Evolutionary conservation across 2,888 invertebrate genomes (phyloP), one percentile per base, ranked within the genome.

Genomic region (Chorisops tibialis): DNA sequence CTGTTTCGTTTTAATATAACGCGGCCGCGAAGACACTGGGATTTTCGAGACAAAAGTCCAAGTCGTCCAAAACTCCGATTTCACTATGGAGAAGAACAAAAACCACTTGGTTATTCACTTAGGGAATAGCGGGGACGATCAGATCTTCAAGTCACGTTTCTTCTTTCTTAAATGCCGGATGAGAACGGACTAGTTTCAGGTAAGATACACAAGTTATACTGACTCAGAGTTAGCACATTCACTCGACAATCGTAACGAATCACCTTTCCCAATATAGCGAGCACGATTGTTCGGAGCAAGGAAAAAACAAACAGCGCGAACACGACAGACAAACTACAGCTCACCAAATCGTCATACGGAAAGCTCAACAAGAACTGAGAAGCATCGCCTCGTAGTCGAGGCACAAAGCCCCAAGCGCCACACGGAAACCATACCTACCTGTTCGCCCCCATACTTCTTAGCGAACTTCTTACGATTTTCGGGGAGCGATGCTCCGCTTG

Each of bases 401-500:
- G 30, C 24, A 4, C 24, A n/a, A n/a, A 50, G 50, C 30, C 37
- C 30, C 50, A 35, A 30, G 37, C 4, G 11, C 18, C 9, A 22
- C 19, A 12, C 12, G 12, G 11, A 6, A 41, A 22, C 41, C 39
- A 39, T 48, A n/a, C n/a, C n/a, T n/a, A n/a, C n/a, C 54, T 41
- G 54, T 41, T 45, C 56, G 24, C 43, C 56, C 56, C 43, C 56
- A 56, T 35, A 56, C 43, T 43, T 50, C 45, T 45, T 43, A 54
- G 52, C 22, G 30, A 7, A 30, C 30, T 30, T 30, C 30, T 30
- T 30, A 30, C 5, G 30, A 30, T 30, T 30, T 30, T 30, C 30
- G 30, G 9, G 39, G 5, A 39, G 11, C 12, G 3, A 39, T 14
- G n/a, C n/a, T n/a, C n/a, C n/a, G n/a, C n/a, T n/a, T n/a, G 24